Evolutionary conservation across 2,113 vertebrate species (phyloP).

Genomic region (Theristicus caerulescens): DNA sequence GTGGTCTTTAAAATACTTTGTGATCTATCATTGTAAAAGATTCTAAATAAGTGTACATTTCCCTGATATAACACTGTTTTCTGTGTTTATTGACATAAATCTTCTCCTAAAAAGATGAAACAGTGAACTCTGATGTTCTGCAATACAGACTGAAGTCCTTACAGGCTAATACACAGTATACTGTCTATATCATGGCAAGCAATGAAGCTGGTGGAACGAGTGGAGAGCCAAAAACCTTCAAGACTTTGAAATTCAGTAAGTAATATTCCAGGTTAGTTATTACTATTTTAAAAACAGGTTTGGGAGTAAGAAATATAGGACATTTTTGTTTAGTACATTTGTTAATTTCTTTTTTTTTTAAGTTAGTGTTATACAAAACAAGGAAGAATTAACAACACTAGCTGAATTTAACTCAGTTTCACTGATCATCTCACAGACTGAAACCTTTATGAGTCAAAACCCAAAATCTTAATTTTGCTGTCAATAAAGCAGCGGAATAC

Average conservation of each 20-base stretch:
- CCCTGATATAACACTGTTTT: not conserved
- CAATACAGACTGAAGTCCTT: conserved; percentile 70
- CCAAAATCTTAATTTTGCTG: not conserved
- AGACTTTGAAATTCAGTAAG: conserved; percentile 81
- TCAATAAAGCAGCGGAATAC: not conserved
- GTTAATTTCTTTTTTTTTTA: not conserved
- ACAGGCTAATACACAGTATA: conserved; percentile 74
- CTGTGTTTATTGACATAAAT: not conserved
- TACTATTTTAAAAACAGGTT: not conserved
- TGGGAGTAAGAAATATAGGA: not conserved
- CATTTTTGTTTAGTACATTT: not conserved
- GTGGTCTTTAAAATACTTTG: not conserved
- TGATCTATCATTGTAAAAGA: not conserved
- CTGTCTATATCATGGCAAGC: conserved; percentile 71
- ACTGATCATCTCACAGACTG: not conserved
- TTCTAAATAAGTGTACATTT: not conserved
- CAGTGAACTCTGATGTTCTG: conserved; percentile 56
- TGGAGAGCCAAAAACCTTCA: conserved; percentile 69
- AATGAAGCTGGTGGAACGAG: conserved; percentile 67
- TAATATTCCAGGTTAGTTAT: not conserved
- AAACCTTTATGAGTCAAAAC: not conserved
- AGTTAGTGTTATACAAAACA: not conserved
- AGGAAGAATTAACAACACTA: not conserved
- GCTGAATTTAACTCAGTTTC: not conserved
- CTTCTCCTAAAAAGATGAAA: conserved; percentile 72